phyloP scores from a whole-genome alignment of 2,113 vertebrate species.

The Arizona elegans region DNA sequence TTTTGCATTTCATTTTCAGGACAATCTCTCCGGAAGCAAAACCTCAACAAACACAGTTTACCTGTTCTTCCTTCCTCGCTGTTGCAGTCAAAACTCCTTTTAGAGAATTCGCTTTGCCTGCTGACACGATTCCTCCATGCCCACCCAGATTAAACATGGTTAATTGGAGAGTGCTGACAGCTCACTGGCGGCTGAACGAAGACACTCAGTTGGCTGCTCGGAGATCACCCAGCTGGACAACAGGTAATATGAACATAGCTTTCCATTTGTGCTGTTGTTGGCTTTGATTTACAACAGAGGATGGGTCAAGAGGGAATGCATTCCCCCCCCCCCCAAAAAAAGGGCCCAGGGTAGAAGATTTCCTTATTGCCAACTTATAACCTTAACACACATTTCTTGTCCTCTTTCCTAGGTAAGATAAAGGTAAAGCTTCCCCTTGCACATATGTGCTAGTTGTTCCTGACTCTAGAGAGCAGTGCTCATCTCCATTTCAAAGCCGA shows the following conservation, averaged over 20 bases:
- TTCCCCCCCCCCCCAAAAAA: neutral
- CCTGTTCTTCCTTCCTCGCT: neutral
- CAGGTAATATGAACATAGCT: constrained; percentile 26
- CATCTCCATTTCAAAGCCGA: too few relatives aligned
- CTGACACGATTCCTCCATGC: constrained; percentile 69
- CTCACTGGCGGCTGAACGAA: constrained; percentile 62
- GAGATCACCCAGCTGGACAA: neutral
- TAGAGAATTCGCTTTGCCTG: constrained; percentile 70
- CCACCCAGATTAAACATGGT: constrained; percentile 70
- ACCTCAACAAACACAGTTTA: neutral
- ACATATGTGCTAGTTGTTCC: too few relatives aligned
- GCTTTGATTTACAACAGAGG: neutral
- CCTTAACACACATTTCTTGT: constrained; percentile 29
- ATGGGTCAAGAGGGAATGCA: neutral
- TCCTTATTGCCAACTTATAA: neutral
- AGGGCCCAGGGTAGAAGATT: neutral
- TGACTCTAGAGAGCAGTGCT: too few relatives aligned
- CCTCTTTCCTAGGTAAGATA: neutral
- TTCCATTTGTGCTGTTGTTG: constrained; percentile 5
- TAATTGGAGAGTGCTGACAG: constrained; percentile 81
- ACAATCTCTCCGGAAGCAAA: constrained; percentile 13
- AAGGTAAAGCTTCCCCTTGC: too few relatives aligned
- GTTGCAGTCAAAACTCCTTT: constrained; percentile 59
- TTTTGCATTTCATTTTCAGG: constrained; percentile 33
- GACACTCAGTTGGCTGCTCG: constrained; percentile 46